Percentiles rank a stretch among this genome's conserved stretches.
Evolutionary conservation across 2,113 vertebrate genomes (phyloP).

Genomic region (Vulpes lagopus): DNA sequence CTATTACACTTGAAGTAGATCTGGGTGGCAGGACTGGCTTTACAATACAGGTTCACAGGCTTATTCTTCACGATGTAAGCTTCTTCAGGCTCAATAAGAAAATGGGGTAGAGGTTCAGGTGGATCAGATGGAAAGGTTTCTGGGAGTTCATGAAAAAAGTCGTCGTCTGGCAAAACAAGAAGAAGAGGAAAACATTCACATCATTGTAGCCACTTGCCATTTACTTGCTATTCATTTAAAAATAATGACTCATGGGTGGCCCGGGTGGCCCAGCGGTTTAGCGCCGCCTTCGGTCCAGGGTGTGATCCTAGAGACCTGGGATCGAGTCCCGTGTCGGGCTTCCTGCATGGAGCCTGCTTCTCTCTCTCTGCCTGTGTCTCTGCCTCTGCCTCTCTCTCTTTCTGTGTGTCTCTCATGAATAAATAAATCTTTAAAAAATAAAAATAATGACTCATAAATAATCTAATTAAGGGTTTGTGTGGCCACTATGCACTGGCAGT

Average conservation of each 20-base stretch:
- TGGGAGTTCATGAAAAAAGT: constrained; percentile 97
- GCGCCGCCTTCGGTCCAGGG: too few relatives aligned
- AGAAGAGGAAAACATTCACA: constrained; percentile 41
- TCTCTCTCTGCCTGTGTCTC: too few relatives aligned
- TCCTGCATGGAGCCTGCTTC: too few relatives aligned
- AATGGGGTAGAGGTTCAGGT: constrained; percentile 96
- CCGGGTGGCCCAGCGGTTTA: too few relatives aligned
- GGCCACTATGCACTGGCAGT: neutral
- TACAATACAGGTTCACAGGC: constrained; percentile 96
- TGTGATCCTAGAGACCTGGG: too few relatives aligned
- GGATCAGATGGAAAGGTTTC: constrained; percentile 98
- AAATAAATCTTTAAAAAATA: too few relatives aligned
- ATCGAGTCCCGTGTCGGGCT: too few relatives aligned
- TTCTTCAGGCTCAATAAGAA: constrained; percentile 96
- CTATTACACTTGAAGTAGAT: constrained; percentile 99
- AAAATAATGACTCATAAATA: neutral
- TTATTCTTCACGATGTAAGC: constrained; percentile 98
- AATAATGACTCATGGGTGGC: neutral
- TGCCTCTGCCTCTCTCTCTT: too few relatives aligned
- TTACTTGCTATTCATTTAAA: neutral
- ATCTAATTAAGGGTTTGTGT: neutral
- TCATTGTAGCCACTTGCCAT: neutral
- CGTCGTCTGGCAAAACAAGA: constrained; percentile 90
- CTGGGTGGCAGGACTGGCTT: constrained; percentile 96
- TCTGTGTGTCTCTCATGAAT: too few relatives aligned